A percentile compares a stretch with the other conserved stretches of the same genome.
These are phyloP conservation scores for Mya arenaria DNA, from an alignment of 1,140 invertebrate species.

Conservation along the genomic window DNA sequence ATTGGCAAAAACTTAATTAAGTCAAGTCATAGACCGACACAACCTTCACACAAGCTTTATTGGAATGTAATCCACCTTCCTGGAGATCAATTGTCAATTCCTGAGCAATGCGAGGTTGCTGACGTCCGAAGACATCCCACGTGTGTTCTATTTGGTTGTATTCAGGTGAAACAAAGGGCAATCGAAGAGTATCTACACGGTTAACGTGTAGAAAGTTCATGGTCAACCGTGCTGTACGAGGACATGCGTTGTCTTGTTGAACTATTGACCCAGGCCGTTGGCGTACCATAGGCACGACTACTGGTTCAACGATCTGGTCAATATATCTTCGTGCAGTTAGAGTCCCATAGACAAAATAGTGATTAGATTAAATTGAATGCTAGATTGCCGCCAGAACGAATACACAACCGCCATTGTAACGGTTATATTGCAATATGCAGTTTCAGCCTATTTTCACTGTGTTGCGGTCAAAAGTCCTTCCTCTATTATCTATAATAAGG, in stretches of 20 bases:
- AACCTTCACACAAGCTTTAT: no score
- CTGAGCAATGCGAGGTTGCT: neutral
- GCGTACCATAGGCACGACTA: neutral
- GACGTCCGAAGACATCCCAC: neutral
- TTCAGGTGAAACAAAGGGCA: neutral
- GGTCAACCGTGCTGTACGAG: neutral
- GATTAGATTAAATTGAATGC: no score
- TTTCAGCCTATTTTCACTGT: no score
- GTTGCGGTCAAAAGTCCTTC: no score
- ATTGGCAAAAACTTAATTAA: no score
- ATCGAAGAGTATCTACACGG: neutral
- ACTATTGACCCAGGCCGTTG: neutral
- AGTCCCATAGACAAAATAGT: no score
- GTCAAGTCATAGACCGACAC: no score
- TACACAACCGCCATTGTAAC: no score
- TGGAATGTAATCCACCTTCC: no score
- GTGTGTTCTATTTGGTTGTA: neutral
- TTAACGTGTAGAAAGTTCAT: neutral
- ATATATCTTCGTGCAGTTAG: slow-evolving; percentile 1
- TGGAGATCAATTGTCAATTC: neutral
- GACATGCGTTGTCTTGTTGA: slow-evolving; percentile 1
- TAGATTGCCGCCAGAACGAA: no score
- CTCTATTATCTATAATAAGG: no score
- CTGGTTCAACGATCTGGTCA: neutral
- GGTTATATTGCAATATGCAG: no score